These are phyloP conservation scores for Chrysomela aeneicollis DNA, from an alignment of 2,888 invertebrate species.

Conservation along the genomic window DNA sequence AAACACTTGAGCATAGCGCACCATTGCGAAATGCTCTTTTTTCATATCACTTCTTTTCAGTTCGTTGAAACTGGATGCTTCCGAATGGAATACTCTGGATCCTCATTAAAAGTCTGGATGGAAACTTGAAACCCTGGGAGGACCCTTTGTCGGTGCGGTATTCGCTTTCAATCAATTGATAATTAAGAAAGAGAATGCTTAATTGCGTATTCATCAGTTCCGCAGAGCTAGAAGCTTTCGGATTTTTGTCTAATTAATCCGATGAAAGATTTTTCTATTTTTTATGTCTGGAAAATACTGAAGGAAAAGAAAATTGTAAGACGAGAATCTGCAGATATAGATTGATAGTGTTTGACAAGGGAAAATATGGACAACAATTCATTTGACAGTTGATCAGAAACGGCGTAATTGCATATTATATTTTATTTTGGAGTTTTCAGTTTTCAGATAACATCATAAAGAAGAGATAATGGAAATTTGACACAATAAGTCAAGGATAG, in stretches of 20 bases:
- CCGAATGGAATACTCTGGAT: background rate
- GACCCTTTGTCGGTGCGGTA: background rate
- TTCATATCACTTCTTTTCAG: background rate
- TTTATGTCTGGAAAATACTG: background rate
- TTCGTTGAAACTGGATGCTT: background rate
- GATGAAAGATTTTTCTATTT: background rate
- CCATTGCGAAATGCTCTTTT: too few species aligned
- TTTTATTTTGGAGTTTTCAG: too few species aligned
- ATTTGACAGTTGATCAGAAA: too few species aligned
- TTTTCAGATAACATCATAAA: too few species aligned
- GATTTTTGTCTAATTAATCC: background rate
- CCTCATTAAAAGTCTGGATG: slow-evolving; percentile 3
- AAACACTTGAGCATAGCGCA: too few species aligned
- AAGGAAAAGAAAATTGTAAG: too few species aligned
- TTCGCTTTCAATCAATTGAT: slow-evolving; percentile 21
- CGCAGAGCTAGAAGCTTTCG: background rate
- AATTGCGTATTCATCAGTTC: slow-evolving; percentile 12
- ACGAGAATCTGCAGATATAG: too few species aligned
- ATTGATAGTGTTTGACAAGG: too few species aligned
- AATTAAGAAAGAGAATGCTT: slow-evolving; percentile 20
- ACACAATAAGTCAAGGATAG: too few species aligned
- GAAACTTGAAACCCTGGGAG: background rate
- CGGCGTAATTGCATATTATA: too few species aligned
- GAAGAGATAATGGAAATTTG: too few species aligned
- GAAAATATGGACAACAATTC: too few species aligned